Base-by-base conservation (phyloP, 1,140 invertebrate species). In the Phortica variegata region DNA sequence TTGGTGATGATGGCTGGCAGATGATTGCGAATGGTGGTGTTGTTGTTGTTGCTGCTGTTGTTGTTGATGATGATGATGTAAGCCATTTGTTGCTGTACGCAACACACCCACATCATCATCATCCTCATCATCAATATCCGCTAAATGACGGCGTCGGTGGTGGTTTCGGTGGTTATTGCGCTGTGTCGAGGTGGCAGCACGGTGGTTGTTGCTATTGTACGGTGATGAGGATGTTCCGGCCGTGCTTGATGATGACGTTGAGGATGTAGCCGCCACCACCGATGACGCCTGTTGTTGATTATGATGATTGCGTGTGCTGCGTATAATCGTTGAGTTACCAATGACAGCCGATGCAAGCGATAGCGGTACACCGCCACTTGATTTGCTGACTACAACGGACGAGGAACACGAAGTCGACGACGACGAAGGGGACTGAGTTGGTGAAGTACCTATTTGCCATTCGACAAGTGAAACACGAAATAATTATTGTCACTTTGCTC, bases 131-230 rank as follows among this genome's bases (percentile, higher is more conserved):
- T 73, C 70, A 62, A 70, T 58, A 34, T 70, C 70, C 16, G 69
- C 60, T 21, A 65, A 36, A 65, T 73, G 69, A 47, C 70, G 70
- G 60, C 65, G 70, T 61, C 70, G 70, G 58, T 70, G 70, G 65
- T 73, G 65, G 45, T 70, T 73, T 73, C 70, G 70, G 70, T 73
- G 70, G 69, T 73, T 73, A 52, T 65, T 73, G 29, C 70, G 62
- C 47, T 61, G 59, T 39, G 56, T 58, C 38, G 59, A 49, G 23
- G 23, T 41, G 43, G 40, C 41, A 42, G 49, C 39, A 40, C 58
- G 55, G 21, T 57, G 47, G 49, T 36, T 55, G 51, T 29, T 46
- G 31, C 48, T 34, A 43, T 18, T 51, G 50, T 17, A 36, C 23
- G 21, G 20, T 42, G 34, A 8, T 31, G 44, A 21, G 32, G 40